Conservation (phyloP, 30 jellyfish, hydroid and myxozoan genomes). For the Cassiopea andromeda region DNA sequence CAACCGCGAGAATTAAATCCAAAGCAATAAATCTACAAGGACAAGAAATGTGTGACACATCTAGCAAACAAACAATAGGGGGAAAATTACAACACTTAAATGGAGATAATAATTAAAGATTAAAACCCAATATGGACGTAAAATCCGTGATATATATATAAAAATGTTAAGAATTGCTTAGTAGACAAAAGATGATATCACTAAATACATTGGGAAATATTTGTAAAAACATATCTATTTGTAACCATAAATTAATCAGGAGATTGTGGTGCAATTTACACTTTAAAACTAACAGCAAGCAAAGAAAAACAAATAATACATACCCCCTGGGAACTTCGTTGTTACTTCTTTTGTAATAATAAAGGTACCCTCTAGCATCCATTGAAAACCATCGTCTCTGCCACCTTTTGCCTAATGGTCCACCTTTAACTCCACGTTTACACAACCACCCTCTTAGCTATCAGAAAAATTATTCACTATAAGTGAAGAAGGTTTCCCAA, state of each 20-base stretch:
- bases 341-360: slow-evolving; percentile 68
- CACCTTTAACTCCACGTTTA: slow-evolving; percentile 88
- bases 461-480: background rate
- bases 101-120: too few relatives aligned
- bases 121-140: too few relatives aligned
- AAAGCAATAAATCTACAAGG: slow-evolving; percentile 58
- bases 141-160: too few relatives aligned
- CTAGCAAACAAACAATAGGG: too few relatives aligned
- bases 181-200: too few relatives aligned
- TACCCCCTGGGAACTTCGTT: slow-evolving; percentile 72
- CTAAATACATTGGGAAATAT: too few relatives aligned
- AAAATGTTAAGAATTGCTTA: too few relatives aligned
- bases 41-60: too few relatives aligned
- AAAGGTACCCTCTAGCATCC: slow-evolving; percentile 56
- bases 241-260: too few relatives aligned
- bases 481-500: too few relatives aligned
- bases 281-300: background rate
- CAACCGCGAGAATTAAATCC: slow-evolving; percentile 66
- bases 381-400: slow-evolving; percentile 75
- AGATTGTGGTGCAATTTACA: background rate
- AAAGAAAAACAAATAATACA: background rate
- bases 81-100: too few relatives aligned
- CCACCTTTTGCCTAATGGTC: slow-evolving; percentile 90
- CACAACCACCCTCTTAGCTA: slow-evolving; percentile 88
- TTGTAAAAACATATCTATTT: too few relatives aligned